A percentile compares a stretch with the other conserved stretches of the same genome.
Evolutionary conservation across 2,113 vertebrate genomes (phyloP).

Genomic region (Zingel zingel): DNA sequence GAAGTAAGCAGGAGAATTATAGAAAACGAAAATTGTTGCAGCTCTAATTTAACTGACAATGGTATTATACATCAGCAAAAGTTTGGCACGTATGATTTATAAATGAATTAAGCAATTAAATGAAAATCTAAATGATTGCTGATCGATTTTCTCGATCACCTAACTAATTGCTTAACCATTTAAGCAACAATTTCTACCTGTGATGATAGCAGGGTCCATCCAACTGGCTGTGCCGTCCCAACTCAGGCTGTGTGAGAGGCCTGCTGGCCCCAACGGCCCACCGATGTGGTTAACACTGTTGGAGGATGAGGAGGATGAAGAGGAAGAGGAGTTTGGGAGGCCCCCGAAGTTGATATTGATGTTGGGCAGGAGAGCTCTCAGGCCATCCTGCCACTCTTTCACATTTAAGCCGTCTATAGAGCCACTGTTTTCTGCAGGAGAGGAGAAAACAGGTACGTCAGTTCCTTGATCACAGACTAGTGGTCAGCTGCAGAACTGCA

Average conservation of each 20-base stretch:
- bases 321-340: constrained; percentile 93
- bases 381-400: constrained; percentile 99
- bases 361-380: constrained; percentile 99
- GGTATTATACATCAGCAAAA: not conserved
- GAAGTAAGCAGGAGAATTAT: not conserved
- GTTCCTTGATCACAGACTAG: constrained; percentile 36
- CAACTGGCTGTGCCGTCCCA: constrained; percentile 98
- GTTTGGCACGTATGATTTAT: not conserved
- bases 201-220: constrained; percentile 99
- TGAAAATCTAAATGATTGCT: not conserved
- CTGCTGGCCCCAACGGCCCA: constrained; percentile 89
- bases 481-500: constrained; percentile 56
- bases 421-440: constrained; percentile 95
- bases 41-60: not conserved
- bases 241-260: constrained; percentile 94
- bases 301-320: constrained; percentile 91
- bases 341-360: constrained; percentile 99
- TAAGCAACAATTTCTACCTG: constrained; percentile 85
- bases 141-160: not conserved
- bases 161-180: too few species aligned
- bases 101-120: too few species aligned
- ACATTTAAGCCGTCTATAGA: constrained; percentile 99
- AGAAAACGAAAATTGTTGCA: not conserved
- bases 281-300: constrained; percentile 98
- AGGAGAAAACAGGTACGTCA: constrained; percentile 46